Evolutionary conservation across 2,888 invertebrate genomes (phyloP).

Genomic region (Cephus rjabovi): DNA sequence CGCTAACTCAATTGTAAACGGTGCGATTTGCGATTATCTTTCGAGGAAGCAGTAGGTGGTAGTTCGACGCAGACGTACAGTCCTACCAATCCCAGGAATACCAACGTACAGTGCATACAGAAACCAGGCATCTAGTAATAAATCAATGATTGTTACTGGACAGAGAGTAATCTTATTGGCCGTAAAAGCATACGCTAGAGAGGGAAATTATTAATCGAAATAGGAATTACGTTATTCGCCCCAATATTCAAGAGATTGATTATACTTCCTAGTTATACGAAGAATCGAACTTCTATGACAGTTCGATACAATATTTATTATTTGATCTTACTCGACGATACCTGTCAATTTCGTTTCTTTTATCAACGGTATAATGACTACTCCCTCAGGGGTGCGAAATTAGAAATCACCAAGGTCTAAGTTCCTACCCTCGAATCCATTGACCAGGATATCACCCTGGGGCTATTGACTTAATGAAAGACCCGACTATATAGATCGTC

Average conservation of each 20-base stretch:
- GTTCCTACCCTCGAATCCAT: not conserved
- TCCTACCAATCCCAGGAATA: not conserved
- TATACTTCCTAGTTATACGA: not conserved
- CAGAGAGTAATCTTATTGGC: not conserved
- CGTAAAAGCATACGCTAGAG: not conserved
- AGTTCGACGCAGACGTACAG: not conserved
- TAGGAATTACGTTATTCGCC: not conserved
- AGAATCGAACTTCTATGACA: not conserved
- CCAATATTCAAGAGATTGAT: not conserved
- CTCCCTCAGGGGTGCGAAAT: not conserved
- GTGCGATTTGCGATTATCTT: not conserved
- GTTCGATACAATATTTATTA: not conserved
- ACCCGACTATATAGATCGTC: not conserved
- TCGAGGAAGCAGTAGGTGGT: not conserved
- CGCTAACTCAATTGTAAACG: not conserved
- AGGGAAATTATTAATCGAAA: not conserved
- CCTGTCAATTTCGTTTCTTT: not conserved
- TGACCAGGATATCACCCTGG: not conserved
- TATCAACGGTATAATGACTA: not conserved
- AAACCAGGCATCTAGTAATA: not conserved
- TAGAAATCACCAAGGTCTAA: not conserved
- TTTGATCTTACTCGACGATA: not conserved
- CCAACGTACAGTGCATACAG: not conserved
- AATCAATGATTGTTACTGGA: not conserved
- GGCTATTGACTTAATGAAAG: not conserved